Evolutionary conservation across 2,888 invertebrate species (phyloP), one percentile per base, ranked within the genome.

Genomic region (Lochmaea crataegi): DNA sequence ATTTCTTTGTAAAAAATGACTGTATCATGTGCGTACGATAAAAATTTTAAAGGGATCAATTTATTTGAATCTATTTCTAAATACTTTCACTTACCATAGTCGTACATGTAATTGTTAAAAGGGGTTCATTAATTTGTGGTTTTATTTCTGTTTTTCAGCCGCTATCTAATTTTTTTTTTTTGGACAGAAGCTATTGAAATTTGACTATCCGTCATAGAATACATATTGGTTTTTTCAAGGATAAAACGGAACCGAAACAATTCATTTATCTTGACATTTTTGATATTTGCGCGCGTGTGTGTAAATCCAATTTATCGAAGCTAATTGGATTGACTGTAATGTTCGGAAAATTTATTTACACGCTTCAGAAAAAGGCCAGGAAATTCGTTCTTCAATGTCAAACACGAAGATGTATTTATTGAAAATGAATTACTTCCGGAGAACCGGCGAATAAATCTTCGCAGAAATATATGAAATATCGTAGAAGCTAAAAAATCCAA

Each of bases 201-300:
- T 32, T 32, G 7, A 32, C 32, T 32, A 32, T 32, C 6, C 32
- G 7, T 6, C 32, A 32, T 32, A 32, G 32, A 5, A 32, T 32
- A 32, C 6, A 7, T 32, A 32, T 0, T 7, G 6, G 6, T 6
- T 57, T 57, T 26, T n/a, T n/a, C 48, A 48, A 48, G 57, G 57
- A 57, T 12, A 4, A 57, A 57, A 18, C 12, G 7, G 6, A n/a
- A 57, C 26, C 57, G 2, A 57, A 57, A 57, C 26, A 57, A 57
- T 57, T 57, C 57, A 22, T 60, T 60, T 60, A 38, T n/a, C 60
- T 60, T 60, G 60, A 32, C 60, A 60, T 60, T 14, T 60, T 11
- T 32, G 12, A 60, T 60, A 14, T 60, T 38, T 9, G 45, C 12
- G 45, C 45, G 45, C 12, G 14, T 12, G n/a, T 60, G 16, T 9